These are phyloP conservation scores for Xenopus tropicalis DNA, from an alignment of 2,113 vertebrate genomes.

Conservation along the genomic window DNA sequence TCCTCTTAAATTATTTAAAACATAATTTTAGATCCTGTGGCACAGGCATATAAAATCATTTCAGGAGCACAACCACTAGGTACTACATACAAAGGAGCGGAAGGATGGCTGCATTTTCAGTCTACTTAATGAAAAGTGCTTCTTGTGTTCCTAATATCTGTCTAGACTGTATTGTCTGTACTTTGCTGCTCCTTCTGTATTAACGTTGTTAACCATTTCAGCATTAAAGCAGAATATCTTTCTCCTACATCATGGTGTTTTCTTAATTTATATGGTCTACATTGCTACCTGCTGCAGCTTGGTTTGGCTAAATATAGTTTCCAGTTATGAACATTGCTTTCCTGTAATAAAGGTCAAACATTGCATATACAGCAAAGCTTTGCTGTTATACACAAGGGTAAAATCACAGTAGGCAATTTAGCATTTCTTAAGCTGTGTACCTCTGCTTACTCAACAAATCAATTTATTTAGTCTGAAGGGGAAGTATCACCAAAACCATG, in stretches of 20 bases:
- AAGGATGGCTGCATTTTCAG: background rate
- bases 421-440: slow-evolving; percentile 11
- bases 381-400: slow-evolving; percentile 8
- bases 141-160: slow-evolving; percentile 32
- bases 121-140: background rate
- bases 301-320: slow-evolving; percentile 32
- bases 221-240: background rate
- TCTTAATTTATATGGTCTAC: slow-evolving; percentile 32
- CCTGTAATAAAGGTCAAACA: slow-evolving; percentile 30
- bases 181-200: slow-evolving; percentile 22
- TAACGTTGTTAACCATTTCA: slow-evolving; percentile 34
- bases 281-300: slow-evolving; percentile 28
- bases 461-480: background rate
- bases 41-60: background rate
- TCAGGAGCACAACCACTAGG: background rate
- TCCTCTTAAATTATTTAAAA: too few relatives aligned
- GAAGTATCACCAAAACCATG: background rate
- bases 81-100: background rate
- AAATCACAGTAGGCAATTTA: background rate
- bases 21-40: background rate
- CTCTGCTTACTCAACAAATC: background rate
- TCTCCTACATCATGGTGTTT: slow-evolving; percentile 36
- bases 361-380: slow-evolving; percentile 3
- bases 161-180: slow-evolving; percentile 35
- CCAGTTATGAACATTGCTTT: slow-evolving; percentile 33